A percentile compares a stretch with the other conserved stretches of the same genome.
phyloP scores from a whole-genome alignment of 2,888 invertebrate species.

The Glyphotaelius pellucidus region DNA sequence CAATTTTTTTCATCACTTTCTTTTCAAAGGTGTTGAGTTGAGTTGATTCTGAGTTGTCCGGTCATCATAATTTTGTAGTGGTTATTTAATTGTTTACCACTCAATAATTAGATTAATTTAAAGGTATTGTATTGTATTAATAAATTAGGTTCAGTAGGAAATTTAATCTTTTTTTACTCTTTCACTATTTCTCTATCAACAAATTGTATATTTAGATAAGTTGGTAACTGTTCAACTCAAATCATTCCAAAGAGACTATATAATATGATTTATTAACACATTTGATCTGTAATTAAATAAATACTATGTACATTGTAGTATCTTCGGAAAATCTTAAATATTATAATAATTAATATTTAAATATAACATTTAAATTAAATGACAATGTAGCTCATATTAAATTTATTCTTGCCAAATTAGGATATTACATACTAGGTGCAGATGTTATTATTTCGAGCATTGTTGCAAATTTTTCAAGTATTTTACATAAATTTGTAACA shows the following conservation, averaged over 20 bases:
- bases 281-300: too few relatives aligned
- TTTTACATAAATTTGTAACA: not conserved
- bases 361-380: too few relatives aligned
- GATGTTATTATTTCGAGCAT: not conserved
- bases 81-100: not conserved
- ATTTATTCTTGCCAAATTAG: not conserved
- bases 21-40: too few relatives aligned
- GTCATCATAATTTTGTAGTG: too few relatives aligned
- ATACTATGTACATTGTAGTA: too few relatives aligned
- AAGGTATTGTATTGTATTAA: not conserved
- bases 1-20: too few relatives aligned
- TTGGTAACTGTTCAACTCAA: not conserved
- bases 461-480: not conserved
- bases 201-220: too few relatives aligned
- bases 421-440: not conserved
- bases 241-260: slow-evolving; percentile 15
- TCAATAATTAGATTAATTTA: not conserved
- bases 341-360: too few relatives aligned
- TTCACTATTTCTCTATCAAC: not conserved
- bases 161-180: not conserved
- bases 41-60: too few relatives aligned
- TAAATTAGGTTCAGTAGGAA: not conserved
- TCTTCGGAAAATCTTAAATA: too few relatives aligned
- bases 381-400: not conserved
- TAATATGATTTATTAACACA: not conserved